Conservation (phyloP, 2,888 invertebrate genomes). For the Thecophora atra region DNA sequence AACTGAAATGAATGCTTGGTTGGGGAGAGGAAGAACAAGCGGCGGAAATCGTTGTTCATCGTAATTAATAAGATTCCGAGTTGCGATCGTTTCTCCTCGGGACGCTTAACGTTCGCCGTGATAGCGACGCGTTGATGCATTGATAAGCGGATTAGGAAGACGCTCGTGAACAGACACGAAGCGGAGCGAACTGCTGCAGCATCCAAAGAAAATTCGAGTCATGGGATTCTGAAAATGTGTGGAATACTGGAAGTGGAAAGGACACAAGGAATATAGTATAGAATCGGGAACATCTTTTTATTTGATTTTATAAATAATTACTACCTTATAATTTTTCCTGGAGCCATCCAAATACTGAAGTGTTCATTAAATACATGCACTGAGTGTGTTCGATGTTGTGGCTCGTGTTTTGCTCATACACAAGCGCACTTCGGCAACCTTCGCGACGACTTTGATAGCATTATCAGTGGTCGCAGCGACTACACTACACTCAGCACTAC, state of each 20-base stretch:
- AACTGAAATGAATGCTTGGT: too few relatives aligned
- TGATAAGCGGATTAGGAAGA: slow-evolving; percentile 12
- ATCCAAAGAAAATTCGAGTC: neutral
- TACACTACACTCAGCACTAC: neutral
- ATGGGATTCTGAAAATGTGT: too few relatives aligned
- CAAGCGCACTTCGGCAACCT: slow-evolving; percentile 1
- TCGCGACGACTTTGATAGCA: neutral
- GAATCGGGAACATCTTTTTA: too few relatives aligned
- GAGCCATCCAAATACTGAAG: too few relatives aligned
- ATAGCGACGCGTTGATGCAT: neutral
- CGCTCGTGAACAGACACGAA: neutral
- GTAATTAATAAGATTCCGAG: slow-evolving; percentile 3
- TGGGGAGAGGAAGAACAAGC: too few relatives aligned
- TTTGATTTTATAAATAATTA: too few relatives aligned
- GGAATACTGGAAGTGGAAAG: too few relatives aligned
- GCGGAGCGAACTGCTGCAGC: neutral
- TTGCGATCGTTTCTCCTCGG: neutral
- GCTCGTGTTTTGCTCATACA: neutral
- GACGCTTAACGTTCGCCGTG: neutral
- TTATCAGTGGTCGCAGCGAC: neutral
- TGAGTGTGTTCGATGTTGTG: too few relatives aligned
- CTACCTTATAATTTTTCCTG: too few relatives aligned
- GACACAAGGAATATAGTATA: too few relatives aligned
- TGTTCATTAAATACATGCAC: too few relatives aligned
- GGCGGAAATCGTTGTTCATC: neutral